Conservation (phyloP, 2,888 invertebrate genomes). For the Pachliopta kotzebuea region DNA sequence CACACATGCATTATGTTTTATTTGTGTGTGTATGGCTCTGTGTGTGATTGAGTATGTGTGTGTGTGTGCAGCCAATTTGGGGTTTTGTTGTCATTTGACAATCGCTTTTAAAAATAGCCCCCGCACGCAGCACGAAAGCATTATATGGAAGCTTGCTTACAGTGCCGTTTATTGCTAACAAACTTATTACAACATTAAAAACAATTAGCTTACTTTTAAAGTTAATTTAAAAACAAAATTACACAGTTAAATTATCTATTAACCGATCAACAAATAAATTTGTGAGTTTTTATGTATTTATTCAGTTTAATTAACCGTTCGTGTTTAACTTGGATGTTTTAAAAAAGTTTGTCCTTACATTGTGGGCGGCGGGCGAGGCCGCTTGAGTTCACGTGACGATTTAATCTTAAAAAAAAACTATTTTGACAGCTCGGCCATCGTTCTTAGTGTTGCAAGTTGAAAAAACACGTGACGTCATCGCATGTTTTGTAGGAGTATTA, state of each 20-base stretch:
- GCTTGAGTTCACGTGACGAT: slow-evolving; percentile 8
- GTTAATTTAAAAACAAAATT: too few species aligned
- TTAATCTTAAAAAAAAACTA: slow-evolving; percentile 20
- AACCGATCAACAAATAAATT: background rate
- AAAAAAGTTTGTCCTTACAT: slow-evolving; percentile 27
- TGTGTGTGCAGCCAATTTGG: slow-evolving; percentile 48
- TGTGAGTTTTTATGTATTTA: slow-evolving; percentile 21
- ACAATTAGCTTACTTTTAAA: too few species aligned
- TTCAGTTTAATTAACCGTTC: slow-evolving; percentile 23
- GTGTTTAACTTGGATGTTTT: slow-evolving; percentile 12
- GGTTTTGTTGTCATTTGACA: slow-evolving; percentile 36
- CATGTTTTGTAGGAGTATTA: too few species aligned
- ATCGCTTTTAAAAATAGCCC: slow-evolving; percentile 31
- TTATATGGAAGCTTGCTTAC: too few species aligned
- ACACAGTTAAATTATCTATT: too few species aligned
- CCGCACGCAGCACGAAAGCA: background rate
- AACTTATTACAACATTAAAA: too few species aligned
- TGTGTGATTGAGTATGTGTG: background rate
- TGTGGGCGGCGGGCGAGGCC: slow-evolving; percentile 7
- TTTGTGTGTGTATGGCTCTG: slow-evolving; percentile 33
- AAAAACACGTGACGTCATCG: too few species aligned
- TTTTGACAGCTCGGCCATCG: slow-evolving; percentile 1
- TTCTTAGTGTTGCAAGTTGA: background rate
- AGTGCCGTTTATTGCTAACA: too few species aligned
- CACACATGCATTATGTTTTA: too few species aligned